A percentile compares a stretch with the other conserved stretches of the same genome.
phyloP scores from a whole-genome alignment of 2,888 invertebrate genomes.

The Lysandra bellargus region DNA sequence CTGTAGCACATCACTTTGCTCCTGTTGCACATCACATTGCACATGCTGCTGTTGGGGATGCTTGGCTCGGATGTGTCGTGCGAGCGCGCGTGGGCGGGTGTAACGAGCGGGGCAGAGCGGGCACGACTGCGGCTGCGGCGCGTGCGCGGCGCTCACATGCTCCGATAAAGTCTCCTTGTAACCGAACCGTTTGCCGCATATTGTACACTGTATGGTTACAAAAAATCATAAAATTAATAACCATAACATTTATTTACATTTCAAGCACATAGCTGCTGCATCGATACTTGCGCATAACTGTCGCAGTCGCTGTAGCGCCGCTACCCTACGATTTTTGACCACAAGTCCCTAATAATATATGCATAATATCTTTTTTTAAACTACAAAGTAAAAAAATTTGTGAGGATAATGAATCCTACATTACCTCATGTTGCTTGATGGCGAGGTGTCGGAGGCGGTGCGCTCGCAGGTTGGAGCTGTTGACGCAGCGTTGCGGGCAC shows the following conservation, averaged over 20 bases:
- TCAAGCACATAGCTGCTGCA: too few relatives aligned
- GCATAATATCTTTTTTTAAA: too few relatives aligned
- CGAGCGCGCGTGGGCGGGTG: conserved; percentile 55
- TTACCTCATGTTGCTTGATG: conserved; percentile 47
- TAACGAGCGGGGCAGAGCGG: conserved; percentile 61
- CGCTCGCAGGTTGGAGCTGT: too few relatives aligned
- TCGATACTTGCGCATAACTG: too few relatives aligned
- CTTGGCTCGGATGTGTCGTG: conserved; percentile 58
- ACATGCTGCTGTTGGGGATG: conserved; percentile 32
- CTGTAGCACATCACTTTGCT: background rate
- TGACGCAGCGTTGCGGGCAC: conserved; percentile 61
- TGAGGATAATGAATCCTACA: too few relatives aligned
- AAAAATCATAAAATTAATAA: background rate
- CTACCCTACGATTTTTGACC: too few relatives aligned
- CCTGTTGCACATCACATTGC: background rate
- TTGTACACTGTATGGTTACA: conserved; percentile 57
- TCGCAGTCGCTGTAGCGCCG: too few relatives aligned
- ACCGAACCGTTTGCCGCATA: conserved; percentile 68
- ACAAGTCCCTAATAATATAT: too few relatives aligned
- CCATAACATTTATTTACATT: too few relatives aligned
- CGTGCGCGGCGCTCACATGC: conserved; percentile 62
- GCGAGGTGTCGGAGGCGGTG: too few relatives aligned
- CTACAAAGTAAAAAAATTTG: too few relatives aligned
- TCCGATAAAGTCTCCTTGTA: conserved; percentile 68
- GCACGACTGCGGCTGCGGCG: conserved; percentile 54